Evolutionary conservation across 2,888 invertebrate genomes (phyloP).

Genomic region (Halictus quadricinctus): DNA sequence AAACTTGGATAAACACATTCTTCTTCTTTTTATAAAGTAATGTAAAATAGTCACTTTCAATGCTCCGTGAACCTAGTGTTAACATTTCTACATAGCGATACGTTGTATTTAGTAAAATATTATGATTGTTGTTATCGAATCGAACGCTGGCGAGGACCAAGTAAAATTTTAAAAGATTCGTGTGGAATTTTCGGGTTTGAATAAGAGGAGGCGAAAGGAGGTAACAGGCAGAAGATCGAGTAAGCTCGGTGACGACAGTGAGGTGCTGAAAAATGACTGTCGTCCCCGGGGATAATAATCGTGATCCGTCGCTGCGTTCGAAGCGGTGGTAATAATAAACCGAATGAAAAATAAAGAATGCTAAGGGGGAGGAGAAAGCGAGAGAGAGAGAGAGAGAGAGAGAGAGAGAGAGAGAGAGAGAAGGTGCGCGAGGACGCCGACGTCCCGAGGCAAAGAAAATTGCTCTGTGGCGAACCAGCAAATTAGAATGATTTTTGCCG

Average conservation of each 20-base stretch:
- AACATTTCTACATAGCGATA: no score
- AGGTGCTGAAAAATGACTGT: constrained; percentile 25
- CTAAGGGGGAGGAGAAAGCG: not conserved
- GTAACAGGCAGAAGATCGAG: not conserved
- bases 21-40: no score
- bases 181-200: not conserved
- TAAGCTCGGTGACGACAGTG: constrained; percentile 8
- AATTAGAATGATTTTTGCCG: constrained; percentile 65
- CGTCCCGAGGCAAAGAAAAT: constrained; percentile 42
- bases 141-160: no score
- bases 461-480: constrained; percentile 52
- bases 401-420: not conserved
- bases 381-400: not conserved
- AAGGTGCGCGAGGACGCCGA: not conserved
- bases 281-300: constrained; percentile 34
- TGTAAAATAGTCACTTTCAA: no score
- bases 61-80: no score
- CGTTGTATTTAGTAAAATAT: no score
- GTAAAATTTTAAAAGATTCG: not conserved
- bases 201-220: no score
- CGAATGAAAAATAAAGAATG: constrained; percentile 21
- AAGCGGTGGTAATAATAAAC: constrained; percentile 32
- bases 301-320: constrained; percentile 12
- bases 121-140: no score
- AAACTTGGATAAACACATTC: no score